Conservation (phyloP, 2,113 vertebrate species). For the Strix uralensis region DNA sequence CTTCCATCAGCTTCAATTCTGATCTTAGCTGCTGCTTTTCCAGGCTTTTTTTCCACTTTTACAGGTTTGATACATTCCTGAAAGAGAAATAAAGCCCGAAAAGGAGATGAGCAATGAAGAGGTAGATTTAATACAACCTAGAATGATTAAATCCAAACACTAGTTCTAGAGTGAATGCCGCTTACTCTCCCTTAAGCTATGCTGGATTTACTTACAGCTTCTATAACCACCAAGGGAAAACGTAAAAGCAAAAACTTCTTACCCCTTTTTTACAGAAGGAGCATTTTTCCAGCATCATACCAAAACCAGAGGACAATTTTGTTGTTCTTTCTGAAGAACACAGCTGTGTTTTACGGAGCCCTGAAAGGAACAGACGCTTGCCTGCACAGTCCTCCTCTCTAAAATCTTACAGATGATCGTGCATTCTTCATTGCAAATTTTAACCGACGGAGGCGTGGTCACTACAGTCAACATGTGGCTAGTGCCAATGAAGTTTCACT, state of each 20-base stretch:
- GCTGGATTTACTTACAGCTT: background rate
- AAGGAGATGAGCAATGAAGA: background rate
- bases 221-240: background rate
- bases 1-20: conserved; percentile 92
- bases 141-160: background rate
- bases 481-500: background rate
- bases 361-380: background rate
- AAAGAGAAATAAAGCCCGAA: background rate
- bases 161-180: accelerated
- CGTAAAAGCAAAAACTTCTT: background rate
- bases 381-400: background rate
- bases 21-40: conserved; percentile 86
- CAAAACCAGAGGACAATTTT: background rate
- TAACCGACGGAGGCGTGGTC: background rate
- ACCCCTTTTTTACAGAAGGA: background rate
- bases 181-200: background rate
- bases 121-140: background rate
- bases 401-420: background rate
- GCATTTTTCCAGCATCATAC: background rate
- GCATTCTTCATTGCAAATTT: background rate
- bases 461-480: background rate
- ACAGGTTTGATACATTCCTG: conserved; percentile 94
- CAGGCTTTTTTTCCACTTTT: conserved; percentile 83
- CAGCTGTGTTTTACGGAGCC: background rate
- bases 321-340: background rate